phyloP scores from a whole-genome alignment of 2,888 invertebrate genomes.

The Branchipolynoe longqiensis region DNA sequence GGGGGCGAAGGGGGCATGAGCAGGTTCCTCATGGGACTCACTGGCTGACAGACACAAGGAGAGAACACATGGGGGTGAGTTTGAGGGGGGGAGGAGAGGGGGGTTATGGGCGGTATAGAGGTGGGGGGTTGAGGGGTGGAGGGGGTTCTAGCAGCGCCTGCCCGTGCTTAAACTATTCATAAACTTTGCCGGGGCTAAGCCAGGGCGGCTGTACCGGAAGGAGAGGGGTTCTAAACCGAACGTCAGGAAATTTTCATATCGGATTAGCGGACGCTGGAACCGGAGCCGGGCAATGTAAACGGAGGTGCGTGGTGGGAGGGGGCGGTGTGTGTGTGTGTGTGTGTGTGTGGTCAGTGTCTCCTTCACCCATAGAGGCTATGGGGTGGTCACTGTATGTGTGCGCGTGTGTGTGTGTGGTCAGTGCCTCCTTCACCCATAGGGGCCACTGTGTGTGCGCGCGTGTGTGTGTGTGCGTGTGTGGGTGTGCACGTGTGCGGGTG shows the following conservation, averaged over 20 bases:
- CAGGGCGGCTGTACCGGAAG: background rate
- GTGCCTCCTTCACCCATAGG: too few species aligned
- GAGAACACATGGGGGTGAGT: background rate
- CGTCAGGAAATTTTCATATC: constrained; percentile 46
- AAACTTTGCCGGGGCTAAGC: background rate
- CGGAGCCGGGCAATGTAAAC: constrained; percentile 34
- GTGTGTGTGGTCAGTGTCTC: too few species aligned
- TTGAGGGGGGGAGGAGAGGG: background rate
- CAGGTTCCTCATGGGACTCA: background rate
- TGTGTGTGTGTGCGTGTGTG: too few species aligned
- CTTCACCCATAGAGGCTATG: too few species aligned
- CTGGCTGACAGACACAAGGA: constrained; percentile 1
- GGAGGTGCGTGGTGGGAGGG: too few species aligned
- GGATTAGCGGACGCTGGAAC: constrained; percentile 45
- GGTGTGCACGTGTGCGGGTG: too few species aligned
- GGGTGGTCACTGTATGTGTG: too few species aligned
- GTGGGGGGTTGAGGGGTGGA: background rate
- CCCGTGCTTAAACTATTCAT: constrained; percentile 38
- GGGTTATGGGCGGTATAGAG: background rate
- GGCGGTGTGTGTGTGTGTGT: too few species aligned
- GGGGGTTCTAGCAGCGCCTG: too few species aligned
- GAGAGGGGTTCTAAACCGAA: constrained; percentile 29
- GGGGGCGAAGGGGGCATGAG: background rate
- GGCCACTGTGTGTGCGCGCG: too few species aligned
- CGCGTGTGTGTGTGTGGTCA: too few species aligned